Percentiles rank a stretch among this genome's conserved stretches.
phyloP scores from a whole-genome alignment of 2,113 vertebrate species.

The Percopsis transmontana region DNA sequence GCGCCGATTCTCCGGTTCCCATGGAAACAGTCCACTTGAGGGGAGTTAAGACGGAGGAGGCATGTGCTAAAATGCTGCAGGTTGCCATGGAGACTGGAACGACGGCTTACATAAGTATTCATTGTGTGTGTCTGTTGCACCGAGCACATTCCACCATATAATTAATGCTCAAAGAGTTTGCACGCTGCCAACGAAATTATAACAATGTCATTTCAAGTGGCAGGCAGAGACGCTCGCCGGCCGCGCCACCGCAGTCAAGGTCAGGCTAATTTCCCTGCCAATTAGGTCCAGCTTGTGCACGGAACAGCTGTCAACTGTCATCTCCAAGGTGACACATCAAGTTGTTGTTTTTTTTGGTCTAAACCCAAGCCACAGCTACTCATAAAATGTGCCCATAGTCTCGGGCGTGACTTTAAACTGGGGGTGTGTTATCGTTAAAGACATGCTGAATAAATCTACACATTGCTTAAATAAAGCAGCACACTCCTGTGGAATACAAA shows the following conservation, averaged over 20 bases:
- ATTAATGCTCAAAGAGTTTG: constrained; percentile 75
- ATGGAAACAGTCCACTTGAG: constrained; percentile 78
- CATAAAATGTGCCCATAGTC: constrained; percentile 19
- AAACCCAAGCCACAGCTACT: constrained; percentile 40
- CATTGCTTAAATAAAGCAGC: neutral
- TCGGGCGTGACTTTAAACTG: constrained; percentile 28
- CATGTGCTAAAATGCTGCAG: constrained; percentile 64
- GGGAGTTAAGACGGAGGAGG: constrained; percentile 62
- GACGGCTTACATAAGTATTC: constrained; percentile 80
- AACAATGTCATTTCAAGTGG: constrained; percentile 73
- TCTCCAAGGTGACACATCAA: constrained; percentile 77
- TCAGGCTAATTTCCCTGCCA: constrained; percentile 73
- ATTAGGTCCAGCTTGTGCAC: constrained; percentile 69
- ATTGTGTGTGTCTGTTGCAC: constrained; percentile 58
- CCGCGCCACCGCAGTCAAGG: constrained; percentile 64
- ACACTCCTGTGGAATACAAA: neutral
- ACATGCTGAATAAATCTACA: constrained; percentile 9
- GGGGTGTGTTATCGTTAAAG: constrained; percentile 26
- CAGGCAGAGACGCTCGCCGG: constrained; percentile 50
- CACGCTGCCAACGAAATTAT: constrained; percentile 65
- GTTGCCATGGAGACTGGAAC: constrained; percentile 76
- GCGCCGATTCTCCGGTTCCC: constrained; percentile 64
- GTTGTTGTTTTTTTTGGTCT: constrained; percentile 41
- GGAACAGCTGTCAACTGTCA: constrained; percentile 75
- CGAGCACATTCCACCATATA: constrained; percentile 65